Conservation (phyloP, 2,797 vertebrate species). For the Microcaecilia unicolor region DNA sequence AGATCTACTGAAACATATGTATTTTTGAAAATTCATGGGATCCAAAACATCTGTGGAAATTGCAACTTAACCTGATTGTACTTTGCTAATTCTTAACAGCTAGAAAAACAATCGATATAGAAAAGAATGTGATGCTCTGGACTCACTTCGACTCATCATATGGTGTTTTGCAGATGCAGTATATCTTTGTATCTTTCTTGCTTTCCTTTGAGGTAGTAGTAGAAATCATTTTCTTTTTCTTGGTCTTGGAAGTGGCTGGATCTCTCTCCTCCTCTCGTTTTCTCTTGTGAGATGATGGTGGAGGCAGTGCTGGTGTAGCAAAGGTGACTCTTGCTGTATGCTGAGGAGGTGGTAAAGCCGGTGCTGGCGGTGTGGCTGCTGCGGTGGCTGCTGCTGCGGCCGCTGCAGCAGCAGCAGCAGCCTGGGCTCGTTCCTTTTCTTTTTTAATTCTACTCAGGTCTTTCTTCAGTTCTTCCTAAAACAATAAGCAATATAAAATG, state of each 20-base stretch:
- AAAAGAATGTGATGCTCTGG: background rate
- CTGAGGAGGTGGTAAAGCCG: conserved; percentile 39
- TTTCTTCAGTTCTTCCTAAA: conserved; percentile 84
- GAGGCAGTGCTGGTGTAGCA: conserved; percentile 27
- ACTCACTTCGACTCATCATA: conserved; percentile 94
- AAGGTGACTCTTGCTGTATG: conserved; percentile 39
- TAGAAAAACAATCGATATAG: conserved; percentile 6
- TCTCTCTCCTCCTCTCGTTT: conserved; percentile 82
- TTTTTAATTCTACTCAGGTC: conserved; percentile 77
- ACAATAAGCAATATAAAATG: no score
- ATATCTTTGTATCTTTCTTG: conserved; percentile 92
- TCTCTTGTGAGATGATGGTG: conserved; percentile 71
- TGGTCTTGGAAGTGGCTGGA: conserved; percentile 61
- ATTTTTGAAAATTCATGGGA: no score
- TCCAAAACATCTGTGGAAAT: no score
- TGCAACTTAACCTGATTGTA: no score
- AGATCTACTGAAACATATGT: no score
- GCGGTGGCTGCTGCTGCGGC: conserved; percentile 26
- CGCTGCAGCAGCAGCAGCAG: conserved; percentile 52
- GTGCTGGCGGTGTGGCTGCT: conserved; percentile 12
- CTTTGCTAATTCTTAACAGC: no score
- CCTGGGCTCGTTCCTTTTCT: conserved; percentile 77
- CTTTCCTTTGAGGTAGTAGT: conserved; percentile 86
- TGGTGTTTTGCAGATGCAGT: conserved; percentile 95
- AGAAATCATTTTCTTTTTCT: conserved; percentile 97